Percentiles rank a stretch among this genome's conserved stretches.
Conservation (phyloP, 92 coral and sea anemone species). For the Porites lobata region DNA sequence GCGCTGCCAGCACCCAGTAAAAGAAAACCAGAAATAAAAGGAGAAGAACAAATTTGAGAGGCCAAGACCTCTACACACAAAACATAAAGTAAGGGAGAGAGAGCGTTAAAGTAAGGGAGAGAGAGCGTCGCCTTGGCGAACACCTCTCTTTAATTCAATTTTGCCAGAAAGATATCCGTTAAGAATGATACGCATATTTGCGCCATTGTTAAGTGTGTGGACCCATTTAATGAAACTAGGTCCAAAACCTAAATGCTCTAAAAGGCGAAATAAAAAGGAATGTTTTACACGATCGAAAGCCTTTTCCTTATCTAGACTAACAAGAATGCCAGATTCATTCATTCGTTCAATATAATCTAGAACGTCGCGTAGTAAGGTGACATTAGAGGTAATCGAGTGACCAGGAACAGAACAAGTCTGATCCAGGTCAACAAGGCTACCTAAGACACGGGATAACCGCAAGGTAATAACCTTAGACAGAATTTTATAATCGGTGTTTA, state of each 20-base stretch:
- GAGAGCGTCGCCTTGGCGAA: neutral
- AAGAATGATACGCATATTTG: neutral
- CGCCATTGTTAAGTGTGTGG: neutral
- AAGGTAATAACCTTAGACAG: neutral
- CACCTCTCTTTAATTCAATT: neutral
- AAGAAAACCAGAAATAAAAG: neutral
- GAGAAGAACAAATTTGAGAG: neutral
- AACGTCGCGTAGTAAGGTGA: constrained; percentile 16
- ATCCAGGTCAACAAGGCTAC: too few relatives aligned
- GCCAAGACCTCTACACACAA: neutral
- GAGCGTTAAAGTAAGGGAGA: too few relatives aligned
- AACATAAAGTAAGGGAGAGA: neutral
- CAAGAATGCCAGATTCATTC: neutral
- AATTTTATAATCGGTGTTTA: neutral
- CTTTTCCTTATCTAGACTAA: constrained; percentile 42
- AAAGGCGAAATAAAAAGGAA: neutral
- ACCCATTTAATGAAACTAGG: neutral
- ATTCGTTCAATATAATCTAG: constrained; percentile 9
- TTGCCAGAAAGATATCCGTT: neutral
- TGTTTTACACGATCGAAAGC: constrained; percentile 53
- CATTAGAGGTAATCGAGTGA: too few relatives aligned
- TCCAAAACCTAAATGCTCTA: constrained; percentile 5
- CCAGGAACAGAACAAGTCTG: too few relatives aligned
- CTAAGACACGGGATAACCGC: too few relatives aligned
- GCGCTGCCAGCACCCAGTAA: too few relatives aligned